Evolutionary conservation across 2,888 invertebrate species (phyloP), one percentile per base, ranked within the genome.

Genomic region (Ormyrus pomaceus): DNA sequence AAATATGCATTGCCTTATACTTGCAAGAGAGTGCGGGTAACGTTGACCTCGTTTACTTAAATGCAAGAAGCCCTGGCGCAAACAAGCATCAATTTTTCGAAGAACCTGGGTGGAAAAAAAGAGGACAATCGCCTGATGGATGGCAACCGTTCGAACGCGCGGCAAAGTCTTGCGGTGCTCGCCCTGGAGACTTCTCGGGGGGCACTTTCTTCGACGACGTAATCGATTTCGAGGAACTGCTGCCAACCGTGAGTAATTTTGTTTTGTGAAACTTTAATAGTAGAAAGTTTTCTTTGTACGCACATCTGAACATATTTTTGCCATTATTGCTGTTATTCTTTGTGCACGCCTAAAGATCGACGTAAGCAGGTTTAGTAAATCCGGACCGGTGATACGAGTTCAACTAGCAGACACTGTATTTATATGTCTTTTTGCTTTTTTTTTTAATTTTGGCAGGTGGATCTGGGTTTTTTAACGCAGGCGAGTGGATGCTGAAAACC

Each of bases 211-310:
- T n/a, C 69, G 56, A 19, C 19, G 58, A 70, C 73, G 64, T 64
- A 74, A 79, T 79, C 79, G 79, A 79, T 79, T 79, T 69, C 48
- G 46, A 51, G 48, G 66, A 68, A 61, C 45, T 0, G 6, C 50
- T 9, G 13, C 62, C 13, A 46, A 69, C 19, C 19, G 56, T 64
- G 46, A 69, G 74, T 69, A 69, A 74, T 70, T 64, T 64, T 19
- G 69, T 79, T 78, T 79, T 58, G 45, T 48, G 46, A 56, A 69
- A 69, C 10, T n/a, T 73, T 69, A 56, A 56, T 62, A 9, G 72
- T 66, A 58, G 77, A 78, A 72, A 78, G 61, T 72, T 50, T 11
- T 34, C 9, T 10, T 11, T 8, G 9, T 10, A 5, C 56, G 56
- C 56, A 56, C 56, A 10, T 56, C 5, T 56, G 56, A n/a, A 56